Conservation (phyloP, 2,888 invertebrate species). For the Pyrocoelia pectoralis region DNA sequence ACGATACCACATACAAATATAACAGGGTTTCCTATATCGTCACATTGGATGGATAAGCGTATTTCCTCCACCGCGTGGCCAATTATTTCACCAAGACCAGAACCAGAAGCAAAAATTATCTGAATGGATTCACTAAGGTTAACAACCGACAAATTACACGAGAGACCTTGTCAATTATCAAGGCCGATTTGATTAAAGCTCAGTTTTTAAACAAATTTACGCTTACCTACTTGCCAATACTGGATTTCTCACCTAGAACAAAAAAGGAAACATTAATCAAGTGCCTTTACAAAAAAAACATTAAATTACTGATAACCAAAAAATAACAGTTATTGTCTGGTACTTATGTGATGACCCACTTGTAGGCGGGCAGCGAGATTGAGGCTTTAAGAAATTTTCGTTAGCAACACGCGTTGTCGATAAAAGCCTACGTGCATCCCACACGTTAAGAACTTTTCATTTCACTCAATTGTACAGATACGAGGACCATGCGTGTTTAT, state of each 20-base stretch:
- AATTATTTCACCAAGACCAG: too few relatives aligned
- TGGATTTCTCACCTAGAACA: constrained; percentile 8
- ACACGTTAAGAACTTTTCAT: background rate
- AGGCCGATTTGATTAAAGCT: constrained; percentile 12
- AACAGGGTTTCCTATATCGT: constrained; percentile 23
- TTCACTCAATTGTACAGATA: too few relatives aligned
- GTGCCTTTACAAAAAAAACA: too few relatives aligned
- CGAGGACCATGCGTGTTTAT: too few relatives aligned
- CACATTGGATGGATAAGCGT: constrained; percentile 9
- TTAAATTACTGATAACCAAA: background rate
- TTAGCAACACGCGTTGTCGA: too few relatives aligned
- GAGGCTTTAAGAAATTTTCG: too few relatives aligned
- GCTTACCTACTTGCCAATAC: background rate
- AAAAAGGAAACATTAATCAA: background rate
- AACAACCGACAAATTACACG: constrained; percentile 15
- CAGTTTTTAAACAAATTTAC: background rate
- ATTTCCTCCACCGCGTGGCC: constrained; percentile 12
- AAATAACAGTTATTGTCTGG: background rate
- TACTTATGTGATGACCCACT: too few relatives aligned
- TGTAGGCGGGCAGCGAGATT: too few relatives aligned
- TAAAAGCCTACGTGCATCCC: background rate
- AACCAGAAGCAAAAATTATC: background rate
- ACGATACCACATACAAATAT: constrained; percentile 24
- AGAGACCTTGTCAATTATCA: constrained; percentile 13
- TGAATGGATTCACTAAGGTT: constrained; percentile 6